Percentiles rank a stretch among this genome's conserved stretches.
Conservation (phyloP, 2,797 vertebrate genomes). For the Austrolebias charrua region DNA sequence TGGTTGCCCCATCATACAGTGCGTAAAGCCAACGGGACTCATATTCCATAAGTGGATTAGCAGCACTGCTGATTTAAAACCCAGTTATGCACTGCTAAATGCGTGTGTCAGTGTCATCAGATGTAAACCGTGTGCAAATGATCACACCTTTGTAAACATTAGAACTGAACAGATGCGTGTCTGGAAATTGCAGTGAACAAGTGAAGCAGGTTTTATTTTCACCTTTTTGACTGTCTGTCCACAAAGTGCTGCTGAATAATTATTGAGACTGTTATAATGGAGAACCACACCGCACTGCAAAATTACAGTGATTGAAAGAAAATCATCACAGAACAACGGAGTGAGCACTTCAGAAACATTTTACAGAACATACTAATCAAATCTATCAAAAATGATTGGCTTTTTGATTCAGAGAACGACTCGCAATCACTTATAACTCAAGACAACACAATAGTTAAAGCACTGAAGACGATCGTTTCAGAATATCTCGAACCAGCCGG, state of each 20-base stretch:
- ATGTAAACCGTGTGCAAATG: slow-evolving; percentile 58
- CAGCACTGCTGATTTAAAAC: slow-evolving; percentile 53
- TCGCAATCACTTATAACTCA: slow-evolving; percentile 62
- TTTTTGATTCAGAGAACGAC: slow-evolving; percentile 42
- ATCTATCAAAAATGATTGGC: slow-evolving; percentile 68
- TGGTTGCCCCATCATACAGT: slow-evolving; percentile 41
- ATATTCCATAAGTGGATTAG: slow-evolving; percentile 31
- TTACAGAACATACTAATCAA: slow-evolving; percentile 72
- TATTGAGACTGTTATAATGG: slow-evolving; percentile 45
- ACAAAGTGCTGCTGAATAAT: slow-evolving; percentile 40
- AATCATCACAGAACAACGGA: slow-evolving; percentile 72
- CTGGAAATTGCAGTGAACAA: slow-evolving; percentile 45
- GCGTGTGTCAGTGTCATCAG: slow-evolving; percentile 46
- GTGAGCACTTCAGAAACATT: slow-evolving; percentile 68
- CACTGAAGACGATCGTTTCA: slow-evolving; percentile 62
- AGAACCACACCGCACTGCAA: slow-evolving; percentile 42
- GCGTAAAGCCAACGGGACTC: slow-evolving; percentile 47
- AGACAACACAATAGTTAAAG: slow-evolving; percentile 73
- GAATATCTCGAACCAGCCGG: slow-evolving; percentile 56
- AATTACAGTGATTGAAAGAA: slow-evolving; percentile 57
- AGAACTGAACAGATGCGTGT: slow-evolving; percentile 32
- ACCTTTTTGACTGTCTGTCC: slow-evolving; percentile 36
- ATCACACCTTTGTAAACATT: slow-evolving; percentile 68
- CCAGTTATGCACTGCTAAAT: slow-evolving; percentile 55
- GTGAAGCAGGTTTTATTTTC: slow-evolving; percentile 46